Evolutionary conservation across 92 coral and sea anemone species (phyloP).

Genomic region (Porites lobata): DNA sequence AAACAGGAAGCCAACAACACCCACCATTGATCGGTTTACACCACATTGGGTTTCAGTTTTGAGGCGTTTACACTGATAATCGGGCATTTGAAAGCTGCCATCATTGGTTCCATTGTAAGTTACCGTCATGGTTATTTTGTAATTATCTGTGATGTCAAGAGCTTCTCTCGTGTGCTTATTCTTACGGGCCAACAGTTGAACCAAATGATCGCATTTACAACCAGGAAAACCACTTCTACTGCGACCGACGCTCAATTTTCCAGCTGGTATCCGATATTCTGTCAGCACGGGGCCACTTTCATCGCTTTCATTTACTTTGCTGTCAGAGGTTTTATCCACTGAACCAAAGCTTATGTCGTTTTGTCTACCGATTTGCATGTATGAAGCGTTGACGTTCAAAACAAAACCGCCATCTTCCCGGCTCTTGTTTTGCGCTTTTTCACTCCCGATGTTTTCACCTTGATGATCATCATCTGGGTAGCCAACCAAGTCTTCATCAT

Average conservation of each 20-base stretch:
- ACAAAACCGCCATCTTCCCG: background rate
- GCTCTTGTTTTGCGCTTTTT: background rate
- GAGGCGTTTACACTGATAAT: constrained; percentile 38
- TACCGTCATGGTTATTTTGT: background rate
- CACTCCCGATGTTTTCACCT: background rate
- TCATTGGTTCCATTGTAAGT: background rate
- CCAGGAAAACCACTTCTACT: constrained; percentile 30
- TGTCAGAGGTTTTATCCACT: background rate
- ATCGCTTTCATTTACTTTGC: background rate
- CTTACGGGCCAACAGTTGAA: constrained; percentile 38
- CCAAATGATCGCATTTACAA: constrained; percentile 1
- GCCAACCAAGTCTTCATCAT: background rate
- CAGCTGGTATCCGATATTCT: constrained; percentile 5
- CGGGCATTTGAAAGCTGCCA: constrained; percentile 13
- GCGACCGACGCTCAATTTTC: constrained; percentile 11
- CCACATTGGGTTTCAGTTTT: constrained; percentile 12
- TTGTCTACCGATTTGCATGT: constrained; percentile 6
- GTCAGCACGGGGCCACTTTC: constrained; percentile 14
- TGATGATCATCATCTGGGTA: background rate
- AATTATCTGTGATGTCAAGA: constrained; percentile 25
- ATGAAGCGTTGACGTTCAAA: background rate
- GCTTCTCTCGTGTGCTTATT: background rate
- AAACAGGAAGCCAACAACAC: constrained; percentile 44
- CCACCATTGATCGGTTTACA: background rate
- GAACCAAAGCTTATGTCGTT: background rate